Conservation (phyloP, 1,140 invertebrate species). For the Drosophila kepulauana region DNA sequence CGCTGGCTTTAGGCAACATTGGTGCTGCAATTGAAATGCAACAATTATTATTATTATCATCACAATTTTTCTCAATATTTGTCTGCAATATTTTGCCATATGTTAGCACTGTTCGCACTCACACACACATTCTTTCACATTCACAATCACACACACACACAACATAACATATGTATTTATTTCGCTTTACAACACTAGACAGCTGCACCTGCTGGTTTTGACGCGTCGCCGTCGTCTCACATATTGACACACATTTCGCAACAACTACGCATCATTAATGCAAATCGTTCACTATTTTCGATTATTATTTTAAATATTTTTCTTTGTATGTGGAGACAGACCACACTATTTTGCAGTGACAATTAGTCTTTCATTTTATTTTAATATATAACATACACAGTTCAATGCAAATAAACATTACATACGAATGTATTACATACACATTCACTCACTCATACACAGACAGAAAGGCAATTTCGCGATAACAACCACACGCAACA, state of each 20-base stretch:
- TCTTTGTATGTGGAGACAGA: neutral
- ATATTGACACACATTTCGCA: constrained; percentile 72
- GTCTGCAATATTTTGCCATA: constrained; percentile 54
- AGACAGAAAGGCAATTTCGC: constrained; percentile 25
- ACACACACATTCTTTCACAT: constrained; percentile 2
- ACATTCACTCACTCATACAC: neutral
- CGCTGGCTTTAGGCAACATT: constrained; percentile 25
- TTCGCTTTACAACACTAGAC: constrained; percentile 63
- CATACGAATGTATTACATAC: constrained; percentile 10
- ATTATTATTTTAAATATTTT: constrained; percentile 31
- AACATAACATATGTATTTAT: constrained; percentile 33
- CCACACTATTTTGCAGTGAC: no score
- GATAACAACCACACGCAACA: constrained; percentile 43
- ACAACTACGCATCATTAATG: constrained; percentile 64
- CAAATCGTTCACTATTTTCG: constrained; percentile 48
- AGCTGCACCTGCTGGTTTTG: constrained; percentile 68
- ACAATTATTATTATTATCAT: constrained; percentile 48
- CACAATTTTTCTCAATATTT: constrained; percentile 23
- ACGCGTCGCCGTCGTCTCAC: constrained; percentile 39
- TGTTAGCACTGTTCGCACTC: constrained; percentile 59
- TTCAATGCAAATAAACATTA: constrained; percentile 44
- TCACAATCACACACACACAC: neutral
- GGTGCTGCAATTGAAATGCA: constrained; percentile 55
- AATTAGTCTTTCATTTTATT: constrained; percentile 12
- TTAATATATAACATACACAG: constrained; percentile 34